These are phyloP conservation scores for Alligator mississippiensis DNA, from an alignment of 2,113 vertebrate species.

Conservation along the genomic window DNA sequence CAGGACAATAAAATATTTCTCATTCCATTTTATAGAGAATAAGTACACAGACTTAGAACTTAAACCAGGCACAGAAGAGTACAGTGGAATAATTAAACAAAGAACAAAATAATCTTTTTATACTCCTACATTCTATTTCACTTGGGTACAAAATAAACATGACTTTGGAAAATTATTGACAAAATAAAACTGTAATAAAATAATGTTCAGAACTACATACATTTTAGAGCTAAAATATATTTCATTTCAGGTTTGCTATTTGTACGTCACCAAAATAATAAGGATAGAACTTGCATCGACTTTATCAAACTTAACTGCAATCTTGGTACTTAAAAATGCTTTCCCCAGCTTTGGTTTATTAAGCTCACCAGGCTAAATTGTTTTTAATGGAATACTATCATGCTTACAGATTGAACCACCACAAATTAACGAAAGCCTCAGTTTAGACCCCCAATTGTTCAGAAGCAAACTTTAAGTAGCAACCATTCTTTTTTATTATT, in stretches of 20 bases:
- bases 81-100: conserved; percentile 29
- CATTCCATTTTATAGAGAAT: conserved; percentile 45
- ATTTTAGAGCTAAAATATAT: conserved; percentile 17
- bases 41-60: conserved; percentile 29
- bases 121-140: conserved; percentile 21
- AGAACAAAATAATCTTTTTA: not conserved
- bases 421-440: conserved; percentile 39
- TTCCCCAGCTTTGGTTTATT: conserved; percentile 22
- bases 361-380: conserved; percentile 58
- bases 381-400: conserved; percentile 60
- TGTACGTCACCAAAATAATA: not conserved
- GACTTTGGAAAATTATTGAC: conserved; percentile 26
- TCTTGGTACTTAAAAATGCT: not conserved
- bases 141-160: conserved; percentile 17
- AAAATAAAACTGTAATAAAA: conserved; percentile 14
- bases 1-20: conserved; percentile 65
- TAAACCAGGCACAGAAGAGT: conserved; percentile 38
- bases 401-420: conserved; percentile 35
- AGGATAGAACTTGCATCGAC: conserved; percentile 25
- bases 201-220: conserved; percentile 1
- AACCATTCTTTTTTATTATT: conserved; percentile 76
- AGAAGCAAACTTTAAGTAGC: conserved; percentile 71
- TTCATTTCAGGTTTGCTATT: conserved; percentile 33
- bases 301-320: conserved; percentile 54
- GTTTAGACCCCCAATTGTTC: conserved; percentile 72